Conservation (phyloP, 2,113 vertebrate species). For the Rhinopomastus cyanomelas region DNA sequence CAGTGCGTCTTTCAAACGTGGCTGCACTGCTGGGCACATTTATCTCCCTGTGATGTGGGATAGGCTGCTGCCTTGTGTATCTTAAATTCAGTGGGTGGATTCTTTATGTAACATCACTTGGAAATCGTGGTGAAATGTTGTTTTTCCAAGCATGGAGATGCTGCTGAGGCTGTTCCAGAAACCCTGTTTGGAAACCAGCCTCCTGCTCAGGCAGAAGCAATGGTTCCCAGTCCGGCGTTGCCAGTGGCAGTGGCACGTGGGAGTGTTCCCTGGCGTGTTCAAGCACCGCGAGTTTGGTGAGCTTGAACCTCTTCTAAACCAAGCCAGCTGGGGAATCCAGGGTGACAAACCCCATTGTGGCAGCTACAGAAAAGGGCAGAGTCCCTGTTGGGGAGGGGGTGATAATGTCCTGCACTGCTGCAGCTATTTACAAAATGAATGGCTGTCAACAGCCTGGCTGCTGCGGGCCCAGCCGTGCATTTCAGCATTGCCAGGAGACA, state of each 20-base stretch:
- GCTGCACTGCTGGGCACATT: neutral
- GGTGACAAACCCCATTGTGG: neutral
- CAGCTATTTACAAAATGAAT: neutral
- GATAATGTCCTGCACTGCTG: neutral
- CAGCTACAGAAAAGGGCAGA: neutral
- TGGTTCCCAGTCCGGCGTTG: accelerated
- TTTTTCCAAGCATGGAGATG: neutral
- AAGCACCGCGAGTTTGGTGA: accelerated
- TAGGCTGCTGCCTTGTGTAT: too few relatives aligned
- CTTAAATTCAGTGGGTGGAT: neutral
- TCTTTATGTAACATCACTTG: neutral
- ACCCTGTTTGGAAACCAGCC: neutral
- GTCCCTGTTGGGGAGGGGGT: neutral
- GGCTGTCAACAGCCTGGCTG: neutral
- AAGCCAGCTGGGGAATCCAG: accelerated
- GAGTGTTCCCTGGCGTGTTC: neutral
- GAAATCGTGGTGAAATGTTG: neutral
- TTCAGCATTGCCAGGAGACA: neutral
- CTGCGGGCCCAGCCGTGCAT: neutral
- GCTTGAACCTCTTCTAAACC: neutral
- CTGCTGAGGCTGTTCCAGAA: neutral
- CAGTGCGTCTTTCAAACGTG: accelerated
- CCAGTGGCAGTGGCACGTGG: accelerated
- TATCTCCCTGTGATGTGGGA: too few relatives aligned
- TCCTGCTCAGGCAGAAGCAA: accelerated